Base-by-base conservation (phyloP, 1,140 invertebrate genomes). In the Cydia pomonella region DNA sequence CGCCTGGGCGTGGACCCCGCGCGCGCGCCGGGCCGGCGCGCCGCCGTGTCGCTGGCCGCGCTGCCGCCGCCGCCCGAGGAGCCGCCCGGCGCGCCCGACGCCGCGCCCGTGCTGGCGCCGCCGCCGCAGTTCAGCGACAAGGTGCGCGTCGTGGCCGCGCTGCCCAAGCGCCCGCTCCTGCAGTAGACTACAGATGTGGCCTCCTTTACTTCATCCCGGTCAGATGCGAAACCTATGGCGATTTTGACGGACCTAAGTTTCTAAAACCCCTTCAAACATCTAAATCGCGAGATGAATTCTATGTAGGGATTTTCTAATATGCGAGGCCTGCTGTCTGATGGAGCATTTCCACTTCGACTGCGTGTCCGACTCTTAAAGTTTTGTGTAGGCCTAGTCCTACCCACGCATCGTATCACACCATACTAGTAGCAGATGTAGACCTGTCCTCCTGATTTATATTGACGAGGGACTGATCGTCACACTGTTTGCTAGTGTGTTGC, bases 41-140 rank as follows among this genome's bases (percentile, higher is more conserved):
- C 93, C 41, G 96, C 96, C 3, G 96, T 97, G 18, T 96, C 96
- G 23, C 89, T 97, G 38, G 96, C 96, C 7, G 96, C 97, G 84
- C 90, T 97, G 59, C 97, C 97, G 53, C 97, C 97, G 23, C 97
- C 97, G 3, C 94, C 97, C 44, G 97, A 97, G 86, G 95, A 95
- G 74, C 96, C 96, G 73, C 93, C 94, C 13, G 96, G 77, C 74
- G 88, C 85, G 75, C 85, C 87, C 27, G 84, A 84, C 44, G 89
- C 87, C 76, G 90, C 91, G 75, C 89, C 92, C 41, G 93, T 95
- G 74, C 94, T 96, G 72, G 96, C 95, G 41, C 96, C 94, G 77
- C 96, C 95, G n/a, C 95, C 95, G 18, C 95, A 96, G 87, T 96
- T 96, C 85, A 95, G 95, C 86, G 95, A 96, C 82, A 93, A 95